phyloP scores from a whole-genome alignment of 1,140 invertebrate species.

The Papilio dardanus region DNA sequence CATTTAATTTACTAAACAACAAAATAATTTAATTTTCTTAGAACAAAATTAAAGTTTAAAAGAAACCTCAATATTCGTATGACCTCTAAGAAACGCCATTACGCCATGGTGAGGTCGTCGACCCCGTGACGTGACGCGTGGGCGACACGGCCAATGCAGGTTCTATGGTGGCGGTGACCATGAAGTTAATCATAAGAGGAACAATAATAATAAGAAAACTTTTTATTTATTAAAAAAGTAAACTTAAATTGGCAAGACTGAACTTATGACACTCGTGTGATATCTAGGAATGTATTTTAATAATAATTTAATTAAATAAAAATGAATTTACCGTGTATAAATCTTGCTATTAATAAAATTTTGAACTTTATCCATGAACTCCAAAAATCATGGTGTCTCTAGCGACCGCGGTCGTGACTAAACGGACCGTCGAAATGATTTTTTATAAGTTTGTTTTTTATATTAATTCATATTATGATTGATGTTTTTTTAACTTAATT shows the following conservation, averaged over 20 bases:
- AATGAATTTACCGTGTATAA: no score
- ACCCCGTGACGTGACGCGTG: slow-evolving; percentile 3
- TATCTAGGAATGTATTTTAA: no score
- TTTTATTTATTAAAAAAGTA: no score
- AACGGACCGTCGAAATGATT: background rate
- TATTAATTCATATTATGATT: background rate
- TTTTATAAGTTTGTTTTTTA: background rate
- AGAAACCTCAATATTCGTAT: background rate
- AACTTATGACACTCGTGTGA: no score
- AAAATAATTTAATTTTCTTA: background rate
- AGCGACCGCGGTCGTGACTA: background rate
- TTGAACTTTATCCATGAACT: background rate
- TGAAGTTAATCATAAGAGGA: background rate
- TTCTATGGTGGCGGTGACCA: background rate
- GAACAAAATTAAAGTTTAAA: background rate
- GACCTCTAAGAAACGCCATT: slow-evolving; percentile 10
- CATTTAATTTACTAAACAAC: no score
- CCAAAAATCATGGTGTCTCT: background rate
- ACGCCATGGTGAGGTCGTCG: background rate
- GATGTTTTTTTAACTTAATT: slow-evolving; percentile 14
- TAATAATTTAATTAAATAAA: no score
- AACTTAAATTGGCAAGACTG: no score
- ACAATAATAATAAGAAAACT: no score
- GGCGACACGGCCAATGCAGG: slow-evolving; percentile 3
- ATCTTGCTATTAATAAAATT: background rate